A percentile compares a stretch with the other conserved stretches of the same genome.
These are phyloP conservation scores for Vandiemenella viatica DNA, from an alignment of 2,888 invertebrate species.

Conservation along the genomic window DNA sequence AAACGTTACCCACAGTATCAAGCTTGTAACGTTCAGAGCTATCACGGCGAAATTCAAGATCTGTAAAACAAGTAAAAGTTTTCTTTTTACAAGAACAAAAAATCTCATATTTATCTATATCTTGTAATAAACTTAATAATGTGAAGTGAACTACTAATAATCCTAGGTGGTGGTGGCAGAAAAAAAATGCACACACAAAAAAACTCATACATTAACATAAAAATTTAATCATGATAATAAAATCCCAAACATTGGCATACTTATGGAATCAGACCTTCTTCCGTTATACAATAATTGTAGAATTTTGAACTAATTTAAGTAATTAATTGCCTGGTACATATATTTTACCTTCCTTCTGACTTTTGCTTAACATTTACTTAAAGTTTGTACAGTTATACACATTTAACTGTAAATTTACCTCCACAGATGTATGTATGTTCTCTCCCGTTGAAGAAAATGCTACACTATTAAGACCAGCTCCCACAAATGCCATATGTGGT, in stretches of 20 bases:
- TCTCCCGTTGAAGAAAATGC: slow-evolving; percentile 17
- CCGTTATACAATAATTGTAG: no score
- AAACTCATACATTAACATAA: no score
- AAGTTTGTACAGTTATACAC: neutral
- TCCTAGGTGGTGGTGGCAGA: no score
- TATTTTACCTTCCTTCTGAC: neutral
- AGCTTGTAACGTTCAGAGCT: slow-evolving; percentile 8
- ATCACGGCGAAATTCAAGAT: slow-evolving; percentile 13
- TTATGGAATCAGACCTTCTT: no score
- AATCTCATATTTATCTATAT: no score
- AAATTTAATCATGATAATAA: no score
- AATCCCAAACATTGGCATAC: no score
- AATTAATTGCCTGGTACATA: neutral
- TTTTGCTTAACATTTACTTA: neutral
- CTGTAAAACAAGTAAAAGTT: no score
- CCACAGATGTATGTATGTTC: slow-evolving; percentile 15
- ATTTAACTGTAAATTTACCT: slow-evolving; percentile 7
- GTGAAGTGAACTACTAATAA: no score
- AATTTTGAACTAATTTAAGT: neutral
- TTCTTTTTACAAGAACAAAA: no score
- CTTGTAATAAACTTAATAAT: no score
- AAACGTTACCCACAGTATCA: slow-evolving; percentile 11
- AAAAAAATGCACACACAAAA: no score
- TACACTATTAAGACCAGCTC: slow-evolving; percentile 16
- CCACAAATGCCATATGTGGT: slow-evolving; percentile 18